Evolutionary conservation across 1,140 invertebrate genomes (phyloP), one percentile per base, ranked within the genome.

Genomic region (Apocrypta bakeri): DNA sequence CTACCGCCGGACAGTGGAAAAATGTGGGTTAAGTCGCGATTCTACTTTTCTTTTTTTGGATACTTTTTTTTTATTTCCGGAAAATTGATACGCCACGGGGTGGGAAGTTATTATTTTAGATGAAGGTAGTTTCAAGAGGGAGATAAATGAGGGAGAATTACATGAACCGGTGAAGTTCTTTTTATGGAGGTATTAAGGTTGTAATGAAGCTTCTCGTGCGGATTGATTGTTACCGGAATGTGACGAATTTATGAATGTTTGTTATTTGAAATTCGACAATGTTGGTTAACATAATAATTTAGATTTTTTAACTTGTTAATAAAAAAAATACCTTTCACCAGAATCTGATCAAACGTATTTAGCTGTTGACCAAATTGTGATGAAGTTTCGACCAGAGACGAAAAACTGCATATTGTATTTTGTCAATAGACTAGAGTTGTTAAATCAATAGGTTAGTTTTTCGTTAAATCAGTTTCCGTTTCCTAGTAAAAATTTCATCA

Each of bases 1-100:
- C 11, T 9, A 0, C 48, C 3, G 42, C 42, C 14, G 48, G 48
- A 56, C 48, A 29, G 8, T 66, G 9, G 27, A 40, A 40, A 72
- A 72, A 72, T 29, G 69, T 72, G 29, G 69, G 69, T 72, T 31
- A 72, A n/a, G n/a, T n/a, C n/a, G n/a, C n/a, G n/a, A 9, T n/a
- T 21, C 66, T 1, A 24, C 66, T 31, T 31, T 14, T 27, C 6
- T 68, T 68, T 68, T 68, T n/a, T 27, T 68, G 2, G 2, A 27
- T 72, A 2, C 33, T 31, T 72, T 72, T 72, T 72, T 40, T 72
- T 29, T 40, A 17, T 17, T n/a, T 4, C 14, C 3, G 3, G 17
- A 21, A 56, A 56, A 56, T 56, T n/a, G 48, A 56, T 56, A 56
- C n/a, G 17, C 17, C 6, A 17, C 6, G 21, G 14, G 14, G 1